Base-by-base conservation (phyloP, 2,113 vertebrate species). In the Chionodraco myersi region DNA sequence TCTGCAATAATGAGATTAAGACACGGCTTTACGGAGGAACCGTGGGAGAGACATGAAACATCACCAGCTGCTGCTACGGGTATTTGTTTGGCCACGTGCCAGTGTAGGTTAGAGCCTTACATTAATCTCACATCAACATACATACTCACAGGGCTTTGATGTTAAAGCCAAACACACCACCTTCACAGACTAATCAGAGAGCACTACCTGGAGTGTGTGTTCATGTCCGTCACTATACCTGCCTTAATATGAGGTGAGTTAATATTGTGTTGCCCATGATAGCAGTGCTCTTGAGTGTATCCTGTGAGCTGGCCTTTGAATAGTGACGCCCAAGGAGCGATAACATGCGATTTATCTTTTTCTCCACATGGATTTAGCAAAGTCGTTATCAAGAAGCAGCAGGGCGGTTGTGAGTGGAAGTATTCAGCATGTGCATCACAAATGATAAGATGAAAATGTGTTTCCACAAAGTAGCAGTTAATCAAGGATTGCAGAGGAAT, bases 381-480 rank as follows among this genome's bases (percentile, higher is more conserved):
- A 83, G 65, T 83, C 76, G 72, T 74, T 70, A 54, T 84, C 72
- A 47, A 48, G 54, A 52, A 34, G 70, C 75, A 79, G 68, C 56
- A 41, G 72, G 49, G 56, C n/a, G 13, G 51, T 49, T 64, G n/a
- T 16, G 1, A 34, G 30, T 47, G 49, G 26, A 21, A 60, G 30
- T 16, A 34, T 48, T 61, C n/a, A 56, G 56, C 26, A 12, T 57
- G 21, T 26, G 44, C 68, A 13, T 59, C 45, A n/a, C 10, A 34
- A 4, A 41, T 61, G 6, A 41, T 4, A 16, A 8, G 18, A 12
- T 47, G 13, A 4, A 45, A 3, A 15, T 26, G 3, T 15, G 36
- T 12, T 58, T 48, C 3, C 6, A 1, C 3, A 18, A 71, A 10
- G 45, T 14, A 9, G 41, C 3, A 44, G 12, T 11, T 21, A 26